Evolutionary conservation across 2,113 vertebrate species (phyloP), one percentile per base, ranked within the genome.

Genomic region (Cheirogaleus medius): DNA sequence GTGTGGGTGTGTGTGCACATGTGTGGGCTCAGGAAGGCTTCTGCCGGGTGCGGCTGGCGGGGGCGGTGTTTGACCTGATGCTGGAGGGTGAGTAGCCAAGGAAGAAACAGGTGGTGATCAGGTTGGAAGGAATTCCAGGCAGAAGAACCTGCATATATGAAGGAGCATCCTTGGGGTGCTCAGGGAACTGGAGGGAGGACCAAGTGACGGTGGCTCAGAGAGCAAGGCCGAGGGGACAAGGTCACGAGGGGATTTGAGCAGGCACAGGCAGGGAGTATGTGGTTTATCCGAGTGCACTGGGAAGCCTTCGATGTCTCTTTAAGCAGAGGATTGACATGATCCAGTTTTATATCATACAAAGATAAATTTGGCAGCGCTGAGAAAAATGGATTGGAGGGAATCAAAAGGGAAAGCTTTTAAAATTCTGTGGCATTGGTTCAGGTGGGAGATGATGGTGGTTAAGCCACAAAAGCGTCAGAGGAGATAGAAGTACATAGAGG

Each of bases 1-100:
- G 17, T 4, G 1, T 5, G 44, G 8, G 44, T 3, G 8, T 23
- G 2, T 18, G 12, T 2, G 1, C 0, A 13, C 39, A 14, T 14
- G 13, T 14, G 49, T 49, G 21, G 12, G 42, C 3, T 56, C 56
- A 71, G 56, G 49, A 74, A 52, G 73, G 27, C 10, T 44, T 71
- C 74, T 73, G 4, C 2, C 37, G 34, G 39, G 34, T 0, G 8
- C 11, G 15, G 42, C 23, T 73, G 44, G 47, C 12, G 6, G 29
- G 23, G 6, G 4, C 15, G 9, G 12, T 12, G 14, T 54, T 47
- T 23, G 81, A 78, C 20, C 8, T 71, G 17, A 39, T 56, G 8
- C 54, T 44, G 47, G n/a, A 83, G 94, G 83, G 39, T 64, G 34
- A 90, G 17, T 44, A 49, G 34, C 23, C 1, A 6, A 1, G 49